Evolutionary conservation across 2,888 invertebrate species (phyloP).

Genomic region (Calameuta filiformis): DNA sequence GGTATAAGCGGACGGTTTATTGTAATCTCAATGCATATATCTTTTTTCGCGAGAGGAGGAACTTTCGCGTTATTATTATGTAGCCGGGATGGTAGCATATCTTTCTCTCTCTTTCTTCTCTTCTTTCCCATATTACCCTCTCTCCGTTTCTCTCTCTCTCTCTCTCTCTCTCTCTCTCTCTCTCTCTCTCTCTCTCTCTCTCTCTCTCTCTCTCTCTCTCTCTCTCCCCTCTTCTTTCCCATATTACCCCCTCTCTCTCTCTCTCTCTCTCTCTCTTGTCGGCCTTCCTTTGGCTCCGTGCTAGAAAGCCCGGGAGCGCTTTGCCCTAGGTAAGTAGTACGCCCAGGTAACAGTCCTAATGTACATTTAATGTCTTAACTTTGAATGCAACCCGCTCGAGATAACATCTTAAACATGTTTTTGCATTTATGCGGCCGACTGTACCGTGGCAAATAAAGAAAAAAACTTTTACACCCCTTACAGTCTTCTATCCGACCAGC

Average conservation of each 20-base stretch:
- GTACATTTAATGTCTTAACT: constrained; percentile 64
- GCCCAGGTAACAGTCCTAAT: constrained; percentile 44
- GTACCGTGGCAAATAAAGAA: not conserved
- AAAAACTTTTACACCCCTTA: not conserved
- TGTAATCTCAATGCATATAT: constrained; percentile 37
- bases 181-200: not conserved
- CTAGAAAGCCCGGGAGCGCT: not conserved
- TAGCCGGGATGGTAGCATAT: not conserved
- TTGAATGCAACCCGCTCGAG: constrained; percentile 52
- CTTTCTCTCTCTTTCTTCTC: not conserved
- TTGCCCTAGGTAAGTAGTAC: not conserved
- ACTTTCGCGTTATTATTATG: constrained; percentile 40
- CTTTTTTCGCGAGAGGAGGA: constrained; percentile 27
- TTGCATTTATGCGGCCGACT: constrained; percentile 42
- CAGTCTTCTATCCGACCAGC: not conserved
- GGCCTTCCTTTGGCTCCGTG: not conserved
- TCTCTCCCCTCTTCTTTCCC: too few relatives aligned
- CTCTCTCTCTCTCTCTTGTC: not conserved
- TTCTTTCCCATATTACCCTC: too few relatives aligned
- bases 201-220: too few relatives aligned
- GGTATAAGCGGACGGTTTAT: constrained; percentile 27
- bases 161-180: not conserved
- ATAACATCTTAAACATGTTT: constrained; percentile 56
- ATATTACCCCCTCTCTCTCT: too few relatives aligned
- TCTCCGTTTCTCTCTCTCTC: too few relatives aligned